These are phyloP conservation scores for Manacus vitellinus DNA, from an alignment of 2,113 vertebrate species.

Conservation along the genomic window DNA sequence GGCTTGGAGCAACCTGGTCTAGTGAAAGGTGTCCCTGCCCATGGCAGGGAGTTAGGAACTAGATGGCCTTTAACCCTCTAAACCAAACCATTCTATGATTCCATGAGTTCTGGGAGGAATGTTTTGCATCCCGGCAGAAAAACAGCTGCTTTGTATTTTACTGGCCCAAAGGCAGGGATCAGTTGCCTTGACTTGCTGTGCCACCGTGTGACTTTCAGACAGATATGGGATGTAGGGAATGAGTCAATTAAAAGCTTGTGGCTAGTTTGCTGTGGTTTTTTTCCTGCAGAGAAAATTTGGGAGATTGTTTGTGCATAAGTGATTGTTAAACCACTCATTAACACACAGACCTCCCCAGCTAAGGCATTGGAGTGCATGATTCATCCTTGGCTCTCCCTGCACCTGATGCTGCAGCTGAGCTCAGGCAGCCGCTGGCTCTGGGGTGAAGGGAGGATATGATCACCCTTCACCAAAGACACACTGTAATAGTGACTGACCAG, in stretches of 20 bases:
- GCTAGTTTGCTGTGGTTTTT: not conserved
- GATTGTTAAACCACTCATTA: not conserved
- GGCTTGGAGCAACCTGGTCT: not conserved
- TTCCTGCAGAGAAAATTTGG: not conserved
- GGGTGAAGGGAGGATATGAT: not conserved
- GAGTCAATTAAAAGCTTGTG: not conserved
- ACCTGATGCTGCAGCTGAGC: not conserved
- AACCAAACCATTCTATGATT: not conserved
- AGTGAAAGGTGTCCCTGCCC: not conserved
- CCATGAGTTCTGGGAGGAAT: not conserved
- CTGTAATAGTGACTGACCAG: accelerated
- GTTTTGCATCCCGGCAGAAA: not conserved
- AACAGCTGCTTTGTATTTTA: not conserved
- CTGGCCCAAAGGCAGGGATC: not conserved
- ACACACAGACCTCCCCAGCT: not conserved
- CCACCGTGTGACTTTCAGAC: not conserved
- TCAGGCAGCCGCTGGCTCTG: not conserved
- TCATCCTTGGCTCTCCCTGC: not conserved
- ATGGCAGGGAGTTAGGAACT: not conserved
- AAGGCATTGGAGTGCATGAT: not conserved
- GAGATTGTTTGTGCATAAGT: not conserved
- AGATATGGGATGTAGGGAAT: not conserved
- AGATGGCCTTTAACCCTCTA: not conserved
- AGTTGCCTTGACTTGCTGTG: not conserved
- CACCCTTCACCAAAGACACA: not conserved